Evolutionary conservation across 2,888 invertebrate species (phyloP).

Genomic region (Pristionchus exspectatus): DNA sequence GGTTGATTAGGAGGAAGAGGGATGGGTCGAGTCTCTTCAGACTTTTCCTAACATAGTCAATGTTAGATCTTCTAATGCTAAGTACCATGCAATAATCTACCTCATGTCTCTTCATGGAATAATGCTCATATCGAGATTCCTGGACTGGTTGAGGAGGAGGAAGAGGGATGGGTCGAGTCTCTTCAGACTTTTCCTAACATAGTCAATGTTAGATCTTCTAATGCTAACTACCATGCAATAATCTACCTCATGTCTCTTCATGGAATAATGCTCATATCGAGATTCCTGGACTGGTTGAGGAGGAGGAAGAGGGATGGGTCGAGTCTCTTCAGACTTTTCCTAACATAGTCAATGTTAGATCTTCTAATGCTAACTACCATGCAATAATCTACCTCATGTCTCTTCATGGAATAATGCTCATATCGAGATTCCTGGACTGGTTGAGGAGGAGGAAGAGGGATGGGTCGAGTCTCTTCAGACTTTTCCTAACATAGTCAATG

Average conservation of each 20-base stretch:
- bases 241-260: neutral
- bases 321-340: neutral
- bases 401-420: constrained; percentile 25
- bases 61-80: too few relatives aligned
- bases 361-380: neutral
- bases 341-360: neutral
- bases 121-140: too few relatives aligned
- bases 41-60: too few relatives aligned
- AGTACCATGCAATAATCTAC: too few relatives aligned
- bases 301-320: neutral
- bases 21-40: too few relatives aligned
- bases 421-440: constrained; percentile 18
- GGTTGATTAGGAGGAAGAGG: too few relatives aligned
- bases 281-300: neutral
- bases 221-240: too few relatives aligned
- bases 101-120: too few relatives aligned
- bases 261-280: neutral
- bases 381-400: constrained; percentile 10
- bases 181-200: too few relatives aligned
- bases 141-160: too few relatives aligned
- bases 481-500: neutral
- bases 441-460: constrained; percentile 12
- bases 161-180: too few relatives aligned
- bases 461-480: constrained; percentile 7
- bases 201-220: too few relatives aligned